These are phyloP conservation scores for Pedionomus torquatus DNA, from an alignment of 2,113 vertebrate species.

Conservation along the genomic window DNA sequence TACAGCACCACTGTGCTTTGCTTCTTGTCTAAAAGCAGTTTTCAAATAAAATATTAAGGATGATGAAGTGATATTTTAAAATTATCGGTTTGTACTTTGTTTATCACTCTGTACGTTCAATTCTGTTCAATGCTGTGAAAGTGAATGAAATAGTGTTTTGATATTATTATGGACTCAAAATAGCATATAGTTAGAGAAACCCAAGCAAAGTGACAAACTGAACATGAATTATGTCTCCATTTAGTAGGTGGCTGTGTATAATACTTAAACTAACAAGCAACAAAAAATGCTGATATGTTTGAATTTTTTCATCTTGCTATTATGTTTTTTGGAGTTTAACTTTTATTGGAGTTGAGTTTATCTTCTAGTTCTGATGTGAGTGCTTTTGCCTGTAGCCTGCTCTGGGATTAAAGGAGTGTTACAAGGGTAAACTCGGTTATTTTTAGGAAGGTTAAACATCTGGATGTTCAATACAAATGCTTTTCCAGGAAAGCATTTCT, in stretches of 20 bases:
- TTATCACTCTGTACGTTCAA: not conserved
- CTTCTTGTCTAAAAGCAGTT: not conserved
- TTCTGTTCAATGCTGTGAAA: not conserved
- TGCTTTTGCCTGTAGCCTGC: not conserved
- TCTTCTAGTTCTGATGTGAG: not conserved
- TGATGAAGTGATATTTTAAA: not conserved
- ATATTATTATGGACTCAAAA: not conserved
- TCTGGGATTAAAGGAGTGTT: not conserved
- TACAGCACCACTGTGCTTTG: not conserved
- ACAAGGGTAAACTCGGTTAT: not conserved
- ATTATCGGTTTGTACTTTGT: not conserved
- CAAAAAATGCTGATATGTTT: not conserved
- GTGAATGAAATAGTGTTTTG: not conserved
- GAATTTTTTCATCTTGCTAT: not conserved
- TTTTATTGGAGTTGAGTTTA: not conserved
- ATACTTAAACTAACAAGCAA: not conserved
- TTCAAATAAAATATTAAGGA: not conserved
- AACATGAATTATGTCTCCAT: not conserved
- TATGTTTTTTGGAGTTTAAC: not conserved
- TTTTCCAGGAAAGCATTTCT: slow-evolving; percentile 4
- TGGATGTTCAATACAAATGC: slow-evolving; percentile 11
- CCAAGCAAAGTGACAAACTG: not conserved
- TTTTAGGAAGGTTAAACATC: slow-evolving; percentile 32
- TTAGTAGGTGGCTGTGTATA: not conserved
- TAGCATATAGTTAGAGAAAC: not conserved